Percentiles rank a stretch among this genome's conserved stretches.
Conservation (phyloP, 2,888 invertebrate species). For the Hecatera dysodea region DNA sequence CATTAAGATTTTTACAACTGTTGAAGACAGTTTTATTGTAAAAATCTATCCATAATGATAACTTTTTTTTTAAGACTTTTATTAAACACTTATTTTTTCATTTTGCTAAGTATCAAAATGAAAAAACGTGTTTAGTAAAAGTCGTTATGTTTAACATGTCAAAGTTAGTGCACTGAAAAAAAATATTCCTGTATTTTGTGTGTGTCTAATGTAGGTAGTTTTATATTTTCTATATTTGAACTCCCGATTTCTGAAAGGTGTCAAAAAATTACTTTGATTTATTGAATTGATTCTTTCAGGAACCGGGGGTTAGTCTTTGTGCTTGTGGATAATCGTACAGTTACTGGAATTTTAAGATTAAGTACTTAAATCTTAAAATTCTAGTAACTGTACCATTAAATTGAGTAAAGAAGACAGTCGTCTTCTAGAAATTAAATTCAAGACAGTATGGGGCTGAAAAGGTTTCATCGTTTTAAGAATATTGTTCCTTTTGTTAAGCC, state of each 20-base stretch:
- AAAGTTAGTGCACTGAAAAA: too few relatives aligned
- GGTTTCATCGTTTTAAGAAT: conserved; percentile 13
- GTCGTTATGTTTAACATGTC: too few relatives aligned
- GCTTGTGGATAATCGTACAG: too few relatives aligned
- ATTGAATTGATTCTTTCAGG: conserved; percentile 9
- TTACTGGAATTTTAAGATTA: too few relatives aligned
- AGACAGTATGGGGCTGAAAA: neutral
- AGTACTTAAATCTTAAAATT: too few relatives aligned
- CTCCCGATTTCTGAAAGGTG: neutral
- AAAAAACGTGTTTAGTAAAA: too few relatives aligned
- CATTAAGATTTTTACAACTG: too few relatives aligned
- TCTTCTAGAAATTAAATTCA: neutral
- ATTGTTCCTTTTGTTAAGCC: conserved; percentile 5
- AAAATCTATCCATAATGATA: too few relatives aligned
- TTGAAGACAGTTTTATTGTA: too few relatives aligned
- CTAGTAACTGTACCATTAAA: neutral
- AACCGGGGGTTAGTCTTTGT: neutral
- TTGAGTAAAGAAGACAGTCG: neutral
- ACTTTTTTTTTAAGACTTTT: too few relatives aligned
- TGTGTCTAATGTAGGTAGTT: conserved; percentile 17
- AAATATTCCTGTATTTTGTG: conserved; percentile 2
- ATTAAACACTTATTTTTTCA: too few relatives aligned
- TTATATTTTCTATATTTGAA: neutral
- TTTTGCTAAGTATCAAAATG: too few relatives aligned
- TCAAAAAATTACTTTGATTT: neutral